Evolutionary conservation across 2,888 invertebrate species (phyloP).

Genomic region (Eupithecia subumbrata): DNA sequence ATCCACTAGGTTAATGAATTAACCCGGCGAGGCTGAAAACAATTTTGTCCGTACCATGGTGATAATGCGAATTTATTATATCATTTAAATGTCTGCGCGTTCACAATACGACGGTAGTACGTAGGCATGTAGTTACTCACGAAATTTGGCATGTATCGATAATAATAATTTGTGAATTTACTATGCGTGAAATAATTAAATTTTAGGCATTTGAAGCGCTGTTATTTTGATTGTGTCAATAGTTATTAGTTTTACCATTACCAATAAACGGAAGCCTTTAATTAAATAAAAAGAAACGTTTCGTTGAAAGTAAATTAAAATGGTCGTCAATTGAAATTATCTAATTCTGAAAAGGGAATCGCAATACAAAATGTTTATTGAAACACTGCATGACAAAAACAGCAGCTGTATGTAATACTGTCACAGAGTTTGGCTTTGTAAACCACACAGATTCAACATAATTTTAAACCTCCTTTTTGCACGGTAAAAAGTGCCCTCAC

Average conservation of each 20-base stretch:
- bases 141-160: background rate
- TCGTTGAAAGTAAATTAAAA: no score
- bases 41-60: constrained; percentile 70
- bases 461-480: background rate
- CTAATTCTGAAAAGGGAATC: background rate
- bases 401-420: background rate
- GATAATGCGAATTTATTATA: constrained; percentile 80
- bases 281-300: background rate
- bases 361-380: background rate
- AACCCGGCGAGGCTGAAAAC: constrained; percentile 71
- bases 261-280: background rate
- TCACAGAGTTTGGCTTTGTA: background rate
- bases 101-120: constrained; percentile 41
- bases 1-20: constrained; percentile 72
- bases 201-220: background rate
- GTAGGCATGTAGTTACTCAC: background rate
- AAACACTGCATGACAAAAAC: background rate
- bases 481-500: background rate
- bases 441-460: background rate
- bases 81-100: constrained; percentile 75
- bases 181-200: background rate
- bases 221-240: background rate
- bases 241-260: background rate
- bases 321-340: background rate
- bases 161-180: background rate